phyloP scores from a whole-genome alignment of 2,797 vertebrate species.

The Capromys pilorides region DNA sequence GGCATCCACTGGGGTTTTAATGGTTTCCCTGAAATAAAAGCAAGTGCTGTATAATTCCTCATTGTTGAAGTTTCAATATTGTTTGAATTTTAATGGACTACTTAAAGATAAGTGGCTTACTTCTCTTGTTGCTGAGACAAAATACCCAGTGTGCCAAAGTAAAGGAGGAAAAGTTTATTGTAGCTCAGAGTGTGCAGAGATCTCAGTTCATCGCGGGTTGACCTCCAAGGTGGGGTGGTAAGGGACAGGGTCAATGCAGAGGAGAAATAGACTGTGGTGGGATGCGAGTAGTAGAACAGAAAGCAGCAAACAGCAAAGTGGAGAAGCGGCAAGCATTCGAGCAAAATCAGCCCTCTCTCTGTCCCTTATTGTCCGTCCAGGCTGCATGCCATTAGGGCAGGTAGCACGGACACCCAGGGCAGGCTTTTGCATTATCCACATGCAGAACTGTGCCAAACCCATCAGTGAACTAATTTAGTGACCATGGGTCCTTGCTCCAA shows the following conservation, averaged over 20 bases:
- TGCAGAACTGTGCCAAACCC: neutral
- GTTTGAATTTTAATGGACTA: slow-evolving; percentile 12
- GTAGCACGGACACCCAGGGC: neutral
- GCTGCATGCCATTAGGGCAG: neutral
- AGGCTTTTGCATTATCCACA: neutral
- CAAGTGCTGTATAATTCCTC: neutral
- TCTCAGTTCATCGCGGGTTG: neutral
- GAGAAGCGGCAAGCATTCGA: neutral
- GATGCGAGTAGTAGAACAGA: neutral
- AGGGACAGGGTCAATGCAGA: neutral
- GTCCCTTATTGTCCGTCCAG: neutral
- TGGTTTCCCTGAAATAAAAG: no score
- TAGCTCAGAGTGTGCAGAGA: neutral
- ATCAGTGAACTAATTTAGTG: neutral
- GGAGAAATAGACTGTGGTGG: neutral
- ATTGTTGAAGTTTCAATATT: neutral
- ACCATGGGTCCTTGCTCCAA: neutral
- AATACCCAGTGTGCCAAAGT: neutral
- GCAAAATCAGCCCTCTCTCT: neutral
- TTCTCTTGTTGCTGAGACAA: neutral
- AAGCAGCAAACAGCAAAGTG: neutral
- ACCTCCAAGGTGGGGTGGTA: neutral
- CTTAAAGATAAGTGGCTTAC: neutral
- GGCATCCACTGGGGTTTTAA: neutral
- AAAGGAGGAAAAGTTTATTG: neutral